Base-by-base conservation (phyloP, 2,113 vertebrate species). In the Chascanopsetta lugubris region DNA sequence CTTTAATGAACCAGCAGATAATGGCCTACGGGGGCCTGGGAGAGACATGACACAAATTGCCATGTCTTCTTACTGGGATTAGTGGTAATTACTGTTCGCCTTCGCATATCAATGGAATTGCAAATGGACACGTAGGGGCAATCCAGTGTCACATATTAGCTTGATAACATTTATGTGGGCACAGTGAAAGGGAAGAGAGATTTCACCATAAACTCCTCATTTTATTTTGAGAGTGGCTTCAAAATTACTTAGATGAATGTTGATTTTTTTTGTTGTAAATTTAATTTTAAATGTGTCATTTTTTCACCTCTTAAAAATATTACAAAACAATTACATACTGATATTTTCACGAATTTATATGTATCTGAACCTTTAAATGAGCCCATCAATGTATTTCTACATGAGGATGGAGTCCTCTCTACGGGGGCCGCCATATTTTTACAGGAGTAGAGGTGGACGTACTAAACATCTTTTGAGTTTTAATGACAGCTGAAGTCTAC, bases 31-130 rank as follows among this genome's bases (percentile, higher is more conserved):
- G 79, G 72, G 75, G 55, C 75, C 75, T 40, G 22, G 59, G 74
- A 82, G 66, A 80, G 85, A 71, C 80, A 69, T 73, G 85, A 80
- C 88, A 83, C 85, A 87, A 85, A 88, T 80, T 72, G 79, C 84
- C 68, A 72, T 62, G 81, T 88, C 84, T 84, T 87, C 81, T 84
- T 86, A 89, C 88, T 83, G 61, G 88, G 87, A 89, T 91, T 89
- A 88, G 80, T 58, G 60, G 69, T 88, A 89, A 90, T 91, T 91
- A 91, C 84, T 79, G 72, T 67, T 84, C 51, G 77, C 69, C 56
- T 49, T 55, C 68, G 68, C 57, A 86, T 81, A 91, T 91, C 85
- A 87, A 84, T 87, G 83, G 79, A 67, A 79, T 76, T 64, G 72
- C 49, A 61, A 65, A 7, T 48, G 54, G 61, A 77, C 82, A 76